Evolutionary conservation across 2,888 invertebrate species (phyloP).

Genomic region (Chalcis sispes): DNA sequence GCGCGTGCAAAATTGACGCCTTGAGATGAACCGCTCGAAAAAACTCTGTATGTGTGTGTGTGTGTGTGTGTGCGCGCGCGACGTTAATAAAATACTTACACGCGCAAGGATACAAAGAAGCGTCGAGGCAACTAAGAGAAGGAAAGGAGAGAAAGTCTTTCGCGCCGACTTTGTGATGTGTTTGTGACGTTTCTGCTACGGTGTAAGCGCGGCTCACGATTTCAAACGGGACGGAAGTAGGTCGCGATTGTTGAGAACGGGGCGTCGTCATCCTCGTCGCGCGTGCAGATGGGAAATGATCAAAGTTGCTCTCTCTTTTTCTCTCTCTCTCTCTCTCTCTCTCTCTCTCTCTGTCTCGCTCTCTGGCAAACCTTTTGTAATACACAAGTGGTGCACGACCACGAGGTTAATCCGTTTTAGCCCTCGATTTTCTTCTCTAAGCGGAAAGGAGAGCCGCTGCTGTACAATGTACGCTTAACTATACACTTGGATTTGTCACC

Average conservation of each 20-base stretch:
- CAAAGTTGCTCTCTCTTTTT: neutral
- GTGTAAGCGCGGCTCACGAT: slow-evolving; percentile 30
- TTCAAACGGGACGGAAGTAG: slow-evolving; percentile 35
- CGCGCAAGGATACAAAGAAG: slow-evolving; percentile 4
- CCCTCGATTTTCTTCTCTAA: slow-evolving; percentile 31
- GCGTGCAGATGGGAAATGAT: neutral
- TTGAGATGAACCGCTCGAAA: too few relatives aligned
- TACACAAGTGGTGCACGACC: neutral
- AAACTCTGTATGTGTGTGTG: too few relatives aligned
- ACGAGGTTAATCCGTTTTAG: slow-evolving; percentile 41
- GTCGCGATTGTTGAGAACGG: slow-evolving; percentile 45
- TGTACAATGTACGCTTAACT: too few relatives aligned
- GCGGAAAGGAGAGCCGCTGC: too few relatives aligned
- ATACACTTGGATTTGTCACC: too few relatives aligned
- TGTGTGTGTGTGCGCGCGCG: too few relatives aligned
- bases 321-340: too few relatives aligned
- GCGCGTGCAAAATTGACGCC: slow-evolving; percentile 29
- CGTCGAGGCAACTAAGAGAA: neutral
- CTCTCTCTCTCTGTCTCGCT: too few relatives aligned
- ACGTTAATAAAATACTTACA: too few relatives aligned
- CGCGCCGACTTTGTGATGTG: slow-evolving; percentile 25
- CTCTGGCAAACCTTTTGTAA: too few relatives aligned
- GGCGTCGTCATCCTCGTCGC: slow-evolving; percentile 15
- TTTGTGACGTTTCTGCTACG: too few relatives aligned
- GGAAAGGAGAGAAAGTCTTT: slow-evolving; percentile 44